phyloP scores from a whole-genome alignment of 1,140 invertebrate species.

The Diachasmimorpha longicaudata region DNA sequence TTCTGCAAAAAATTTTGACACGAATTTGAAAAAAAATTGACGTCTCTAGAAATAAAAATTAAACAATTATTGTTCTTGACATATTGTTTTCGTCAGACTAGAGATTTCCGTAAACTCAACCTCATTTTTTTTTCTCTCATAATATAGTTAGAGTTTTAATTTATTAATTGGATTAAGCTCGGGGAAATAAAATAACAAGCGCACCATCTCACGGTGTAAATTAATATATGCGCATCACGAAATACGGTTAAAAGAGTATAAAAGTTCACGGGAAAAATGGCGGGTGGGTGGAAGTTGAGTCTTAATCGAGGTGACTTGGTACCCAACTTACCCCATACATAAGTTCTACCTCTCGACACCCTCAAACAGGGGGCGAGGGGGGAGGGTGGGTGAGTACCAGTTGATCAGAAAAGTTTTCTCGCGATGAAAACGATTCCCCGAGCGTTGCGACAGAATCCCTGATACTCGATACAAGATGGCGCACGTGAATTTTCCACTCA shows the following conservation, averaged over 20 bases:
- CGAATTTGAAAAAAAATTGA: no score
- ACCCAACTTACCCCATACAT: neutral
- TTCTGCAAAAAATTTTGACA: no score
- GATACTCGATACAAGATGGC: neutral
- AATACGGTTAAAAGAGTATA: neutral
- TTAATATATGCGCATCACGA: neutral
- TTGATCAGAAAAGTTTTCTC: slow-evolving; percentile 5
- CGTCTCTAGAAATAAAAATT: no score
- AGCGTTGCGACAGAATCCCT: neutral
- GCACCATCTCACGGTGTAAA: neutral
- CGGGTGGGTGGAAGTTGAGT: neutral
- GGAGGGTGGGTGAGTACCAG: neutral
- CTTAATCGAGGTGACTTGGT: neutral
- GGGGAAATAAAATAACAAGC: neutral
- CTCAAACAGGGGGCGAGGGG: no score
- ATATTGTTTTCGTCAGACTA: no score
- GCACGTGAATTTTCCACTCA: neutral
- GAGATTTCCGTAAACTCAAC: no score
- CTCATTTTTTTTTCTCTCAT: no score
- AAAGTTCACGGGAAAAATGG: neutral
- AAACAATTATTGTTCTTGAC: no score
- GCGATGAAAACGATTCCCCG: neutral
- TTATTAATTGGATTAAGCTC: neutral
- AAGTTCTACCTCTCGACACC: neutral
- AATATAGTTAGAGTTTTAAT: neutral